Evolutionary conservation across 1,140 invertebrate species (phyloP).

Genomic region (Drepana arcuata): DNA sequence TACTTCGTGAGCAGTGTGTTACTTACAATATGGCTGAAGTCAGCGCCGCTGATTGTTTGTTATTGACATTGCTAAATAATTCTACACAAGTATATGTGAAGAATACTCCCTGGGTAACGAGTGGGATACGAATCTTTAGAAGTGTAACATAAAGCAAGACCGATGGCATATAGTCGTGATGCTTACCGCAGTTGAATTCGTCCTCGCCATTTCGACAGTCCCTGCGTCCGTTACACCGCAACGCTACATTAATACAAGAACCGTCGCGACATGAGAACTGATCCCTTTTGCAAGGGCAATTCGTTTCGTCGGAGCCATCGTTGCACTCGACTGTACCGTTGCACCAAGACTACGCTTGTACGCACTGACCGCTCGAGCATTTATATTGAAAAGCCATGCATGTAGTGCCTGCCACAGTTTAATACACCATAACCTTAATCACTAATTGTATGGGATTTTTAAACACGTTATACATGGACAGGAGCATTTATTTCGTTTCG

Average conservation of each 20-base stretch:
- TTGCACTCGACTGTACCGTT: constrained; percentile 83
- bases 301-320: constrained; percentile 81
- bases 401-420: constrained; percentile 57
- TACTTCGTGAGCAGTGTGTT: no score
- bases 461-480: no score
- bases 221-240: constrained; percentile 63
- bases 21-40: no score
- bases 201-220: constrained; percentile 81
- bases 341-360: constrained; percentile 78
- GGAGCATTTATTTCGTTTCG: no score
- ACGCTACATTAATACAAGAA: constrained; percentile 67
- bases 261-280: constrained; percentile 75
- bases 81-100: no score
- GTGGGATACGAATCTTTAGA: no score
- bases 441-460: constrained; percentile 7
- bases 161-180: no score
- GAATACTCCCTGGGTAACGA: no score
- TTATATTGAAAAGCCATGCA: constrained; percentile 67
- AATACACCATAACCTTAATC: constrained; percentile 47
- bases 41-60: no score
- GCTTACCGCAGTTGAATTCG: constrained; percentile 79
- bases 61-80: no score
- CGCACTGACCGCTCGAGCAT: constrained; percentile 78
- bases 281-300: constrained; percentile 71
- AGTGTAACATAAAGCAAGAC: no score